Evolutionary conservation across 2,888 invertebrate species (phyloP).

Genomic region (Perithous albicinctus): DNA sequence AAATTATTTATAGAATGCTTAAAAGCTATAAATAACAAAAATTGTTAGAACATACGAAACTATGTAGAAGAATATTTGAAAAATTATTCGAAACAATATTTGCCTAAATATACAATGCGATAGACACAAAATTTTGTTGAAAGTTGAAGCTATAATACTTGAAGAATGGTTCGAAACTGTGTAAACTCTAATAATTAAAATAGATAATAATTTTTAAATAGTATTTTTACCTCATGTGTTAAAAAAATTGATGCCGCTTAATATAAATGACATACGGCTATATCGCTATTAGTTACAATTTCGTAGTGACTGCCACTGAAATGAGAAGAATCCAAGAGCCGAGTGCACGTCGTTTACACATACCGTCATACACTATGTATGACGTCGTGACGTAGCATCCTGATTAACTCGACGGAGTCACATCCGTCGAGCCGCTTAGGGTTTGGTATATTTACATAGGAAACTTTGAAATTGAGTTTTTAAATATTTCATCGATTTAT

Average conservation of each 20-base stretch:
- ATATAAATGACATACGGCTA: not conserved
- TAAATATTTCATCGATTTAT: not conserved
- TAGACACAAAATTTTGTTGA: not conserved
- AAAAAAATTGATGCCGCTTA: not conserved
- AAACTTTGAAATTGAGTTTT: conserved; percentile 32
- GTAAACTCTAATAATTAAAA: too few relatives aligned
- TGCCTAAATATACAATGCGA: too few relatives aligned
- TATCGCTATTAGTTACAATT: not conserved
- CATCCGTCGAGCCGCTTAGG: conserved; percentile 73
- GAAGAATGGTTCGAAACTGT: too few relatives aligned
- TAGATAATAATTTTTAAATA: not conserved
- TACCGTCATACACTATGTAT: not conserved
- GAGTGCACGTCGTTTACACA: conserved; percentile 1
- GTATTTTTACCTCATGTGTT: too few relatives aligned
- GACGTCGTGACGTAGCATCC: conserved; percentile 76
- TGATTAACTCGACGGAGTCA: conserved; percentile 77
- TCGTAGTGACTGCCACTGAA: conserved; percentile 18
- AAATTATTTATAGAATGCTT: not conserved
- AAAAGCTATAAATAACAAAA: not conserved
- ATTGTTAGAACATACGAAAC: not conserved
- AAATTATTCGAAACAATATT: not conserved
- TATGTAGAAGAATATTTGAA: not conserved
- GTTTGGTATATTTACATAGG: conserved; percentile 68
- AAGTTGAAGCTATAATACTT: too few relatives aligned
- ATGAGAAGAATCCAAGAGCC: conserved; percentile 40